Evolutionary conservation across 2,113 vertebrate species (phyloP).

Genomic region (pig (Sus scrofa)): T2T-Sscrofa CM000821.6:2115501-2116000

Average conservation of each 20-base stretch:
- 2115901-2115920: not conserved
- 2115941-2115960: not conserved
- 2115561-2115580: not conserved
- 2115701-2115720: not conserved
- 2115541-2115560: not conserved
- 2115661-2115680: rapidly evolving
- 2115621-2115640: not conserved
- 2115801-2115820: not conserved
- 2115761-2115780: not conserved
- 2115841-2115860: not conserved
- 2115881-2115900: not conserved
- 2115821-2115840: not conserved
- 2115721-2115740: not conserved
- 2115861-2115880: not conserved
- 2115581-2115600: too few relatives aligned
- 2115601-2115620: not conserved
- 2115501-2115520: not conserved
- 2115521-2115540: not conserved
- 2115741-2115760: not conserved
- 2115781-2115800: not conserved
- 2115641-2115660: not conserved
- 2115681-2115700: not conserved
- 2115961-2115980: not conserved
- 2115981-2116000: not conserved
- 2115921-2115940: not conserved